Evolutionary conservation across 1,140 invertebrate species (phyloP).

Genomic region (Trichogramma pretiosum): DNA sequence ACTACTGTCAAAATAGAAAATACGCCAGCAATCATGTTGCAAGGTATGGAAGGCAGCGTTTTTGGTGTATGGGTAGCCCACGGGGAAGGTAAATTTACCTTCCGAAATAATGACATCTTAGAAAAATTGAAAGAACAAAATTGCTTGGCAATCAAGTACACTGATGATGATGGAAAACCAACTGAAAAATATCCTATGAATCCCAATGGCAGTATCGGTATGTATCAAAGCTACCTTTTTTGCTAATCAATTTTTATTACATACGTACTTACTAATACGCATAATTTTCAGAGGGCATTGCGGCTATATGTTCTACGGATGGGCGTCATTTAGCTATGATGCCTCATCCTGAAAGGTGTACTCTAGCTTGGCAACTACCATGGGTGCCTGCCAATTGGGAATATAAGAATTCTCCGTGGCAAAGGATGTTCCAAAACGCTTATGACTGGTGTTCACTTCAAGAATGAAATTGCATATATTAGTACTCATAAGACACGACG

Average conservation of each 20-base stretch:
- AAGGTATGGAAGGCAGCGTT: constrained; percentile 72
- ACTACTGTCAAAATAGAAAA: constrained; percentile 68
- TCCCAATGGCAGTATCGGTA: constrained; percentile 79
- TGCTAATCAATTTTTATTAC: background rate
- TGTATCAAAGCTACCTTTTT: constrained; percentile 17
- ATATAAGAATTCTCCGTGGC: constrained; percentile 72
- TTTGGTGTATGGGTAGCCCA: constrained; percentile 96
- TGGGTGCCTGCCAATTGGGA: constrained; percentile 53
- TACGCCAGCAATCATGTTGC: constrained; percentile 74
- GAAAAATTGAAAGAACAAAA: constrained; percentile 50
- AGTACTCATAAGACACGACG: too few relatives aligned
- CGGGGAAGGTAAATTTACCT: constrained; percentile 77
- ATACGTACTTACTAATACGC: background rate
- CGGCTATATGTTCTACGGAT: constrained; percentile 78
- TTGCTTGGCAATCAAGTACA: constrained; percentile 71
- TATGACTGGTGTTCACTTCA: constrained; percentile 71
- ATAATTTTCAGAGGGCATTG: constrained; percentile 59
- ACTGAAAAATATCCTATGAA: constrained; percentile 85
- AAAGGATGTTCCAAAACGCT: constrained; percentile 85
- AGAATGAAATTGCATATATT: too few relatives aligned
- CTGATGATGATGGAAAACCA: constrained; percentile 66
- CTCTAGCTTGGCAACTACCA: constrained; percentile 78
- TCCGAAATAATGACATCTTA: constrained; percentile 48
- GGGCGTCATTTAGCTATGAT: constrained; percentile 94
- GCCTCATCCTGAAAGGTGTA: constrained; percentile 94